Evolutionary conservation across 2,797 vertebrate species (phyloP), one percentile per base, ranked within the genome.

Genomic region (Buceros bicornis): DNA sequence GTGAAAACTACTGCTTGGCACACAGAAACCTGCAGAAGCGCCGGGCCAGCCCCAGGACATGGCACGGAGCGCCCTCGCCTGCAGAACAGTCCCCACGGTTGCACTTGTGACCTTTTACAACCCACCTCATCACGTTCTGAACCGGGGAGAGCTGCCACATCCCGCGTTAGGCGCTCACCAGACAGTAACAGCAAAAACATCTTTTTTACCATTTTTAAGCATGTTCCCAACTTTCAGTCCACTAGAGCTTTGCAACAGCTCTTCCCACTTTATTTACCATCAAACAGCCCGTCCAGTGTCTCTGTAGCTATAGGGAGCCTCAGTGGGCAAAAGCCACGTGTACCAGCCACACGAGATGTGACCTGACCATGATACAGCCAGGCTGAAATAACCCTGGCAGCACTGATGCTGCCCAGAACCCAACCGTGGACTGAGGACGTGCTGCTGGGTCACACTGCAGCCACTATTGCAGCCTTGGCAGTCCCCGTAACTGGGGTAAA

Each of bases 1-100:
- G n/a, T 13, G 26, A 43, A 37, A 33, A 54, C 29, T 6, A 26
- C 51, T 18, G 12, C 13, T 50, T 2, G 19, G 54, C 33, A 14
- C 43, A 29, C 21, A 28, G 47, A 67, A 53, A 87, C 12, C 28
- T 53, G 10, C 2, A 29, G 57, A 35, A 58, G 53, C 4, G 22
- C 20, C 1, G 0, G 29, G 58, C 3, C 53, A 62, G 42, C 15
- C 70, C 31, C 61, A 42, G 81, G 78, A 48, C 58, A 17, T 0
- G 0, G 16, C 62, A 73, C 24, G 0, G 0, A 0, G 0, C 5
- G 26, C 45, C 70, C 81, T 53, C 8, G 2, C 31, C 26, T 0
- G 0, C 2, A 6, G n/a, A 58, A 42, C 50, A 48, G 40, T n/a
- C 28, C 43, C 42, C 35, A 16, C 21, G 19, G 35, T 0, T 26